Conservation (phyloP, 2,888 invertebrate species). For the Eristalinus aeneus region DNA sequence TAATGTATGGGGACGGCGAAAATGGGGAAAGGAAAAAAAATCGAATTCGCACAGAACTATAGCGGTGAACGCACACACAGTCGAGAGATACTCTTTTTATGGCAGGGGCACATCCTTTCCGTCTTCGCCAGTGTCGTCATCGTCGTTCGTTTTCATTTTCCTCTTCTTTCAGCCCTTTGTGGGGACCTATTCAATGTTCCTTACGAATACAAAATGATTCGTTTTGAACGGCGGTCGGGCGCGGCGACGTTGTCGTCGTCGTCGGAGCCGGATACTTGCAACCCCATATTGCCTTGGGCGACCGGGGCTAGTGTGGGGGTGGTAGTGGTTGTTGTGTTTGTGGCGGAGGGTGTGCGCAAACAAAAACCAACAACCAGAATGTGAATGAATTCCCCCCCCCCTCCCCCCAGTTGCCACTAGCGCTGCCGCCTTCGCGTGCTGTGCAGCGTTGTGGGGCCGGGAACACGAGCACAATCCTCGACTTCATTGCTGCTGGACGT, state of each 20-base stretch:
- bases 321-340: neutral
- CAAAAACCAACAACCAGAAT: conserved; percentile 26
- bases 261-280: neutral
- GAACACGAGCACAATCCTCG: neutral
- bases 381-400: conserved; percentile 31
- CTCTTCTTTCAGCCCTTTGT: conserved; percentile 42
- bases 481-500: conserved; percentile 1
- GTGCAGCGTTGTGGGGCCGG: conserved; percentile 39
- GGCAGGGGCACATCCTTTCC: conserved; percentile 34
- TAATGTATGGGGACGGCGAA: conserved; percentile 23
- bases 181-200: conserved; percentile 60
- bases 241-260: neutral
- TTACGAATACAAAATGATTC: conserved; percentile 59
- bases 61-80: conserved; percentile 23
- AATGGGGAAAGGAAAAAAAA: conserved; percentile 5
- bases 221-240: conserved; percentile 40
- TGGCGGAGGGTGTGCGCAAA: neutral
- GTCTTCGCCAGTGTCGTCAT: neutral
- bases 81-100: neutral
- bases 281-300: conserved; percentile 33
- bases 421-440: too few species aligned
- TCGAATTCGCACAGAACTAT: conserved; percentile 32
- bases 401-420: neutral
- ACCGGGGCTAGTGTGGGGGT: neutral
- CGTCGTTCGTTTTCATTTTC: conserved; percentile 30